Evolutionary conservation across 2,113 vertebrate species (phyloP).

Genomic region (Sigmodon hispidus): DNA sequence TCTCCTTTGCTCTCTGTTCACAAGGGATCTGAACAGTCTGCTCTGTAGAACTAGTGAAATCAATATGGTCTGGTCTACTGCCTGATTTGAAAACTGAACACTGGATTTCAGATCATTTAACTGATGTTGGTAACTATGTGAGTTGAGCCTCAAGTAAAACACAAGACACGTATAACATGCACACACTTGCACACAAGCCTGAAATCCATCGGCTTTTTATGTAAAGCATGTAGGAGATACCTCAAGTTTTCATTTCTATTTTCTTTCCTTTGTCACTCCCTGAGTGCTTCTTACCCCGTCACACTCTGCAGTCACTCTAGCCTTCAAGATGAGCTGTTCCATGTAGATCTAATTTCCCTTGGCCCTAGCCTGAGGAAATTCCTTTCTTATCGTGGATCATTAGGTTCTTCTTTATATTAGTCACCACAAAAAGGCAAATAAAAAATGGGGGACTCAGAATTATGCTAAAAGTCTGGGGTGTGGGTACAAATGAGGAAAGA

Average conservation of each 20-base stretch:
- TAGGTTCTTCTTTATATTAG: background rate
- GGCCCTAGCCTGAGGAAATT: background rate
- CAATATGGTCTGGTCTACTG: background rate
- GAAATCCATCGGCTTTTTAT: background rate
- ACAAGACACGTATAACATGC: too few relatives aligned
- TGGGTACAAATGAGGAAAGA: background rate
- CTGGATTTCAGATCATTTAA: background rate
- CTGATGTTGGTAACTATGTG: background rate
- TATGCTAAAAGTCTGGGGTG: background rate
- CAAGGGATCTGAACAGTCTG: background rate
- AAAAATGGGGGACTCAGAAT: background rate
- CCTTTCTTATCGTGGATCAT: background rate
- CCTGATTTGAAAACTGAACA: background rate
- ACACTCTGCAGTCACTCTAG: background rate
- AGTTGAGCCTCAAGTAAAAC: background rate
- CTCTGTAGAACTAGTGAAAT: background rate
- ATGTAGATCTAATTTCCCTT: background rate
- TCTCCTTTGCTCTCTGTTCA: slow-evolving; percentile 6
- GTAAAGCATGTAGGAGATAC: background rate
- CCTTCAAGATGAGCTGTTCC: background rate
- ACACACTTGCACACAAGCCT: background rate
- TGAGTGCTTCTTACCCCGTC: background rate
- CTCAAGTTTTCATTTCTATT: background rate
- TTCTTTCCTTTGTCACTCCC: background rate
- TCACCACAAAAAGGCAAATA: background rate